Base-by-base conservation (phyloP, 2,888 invertebrate species). In the Portevinia maculata region DNA sequence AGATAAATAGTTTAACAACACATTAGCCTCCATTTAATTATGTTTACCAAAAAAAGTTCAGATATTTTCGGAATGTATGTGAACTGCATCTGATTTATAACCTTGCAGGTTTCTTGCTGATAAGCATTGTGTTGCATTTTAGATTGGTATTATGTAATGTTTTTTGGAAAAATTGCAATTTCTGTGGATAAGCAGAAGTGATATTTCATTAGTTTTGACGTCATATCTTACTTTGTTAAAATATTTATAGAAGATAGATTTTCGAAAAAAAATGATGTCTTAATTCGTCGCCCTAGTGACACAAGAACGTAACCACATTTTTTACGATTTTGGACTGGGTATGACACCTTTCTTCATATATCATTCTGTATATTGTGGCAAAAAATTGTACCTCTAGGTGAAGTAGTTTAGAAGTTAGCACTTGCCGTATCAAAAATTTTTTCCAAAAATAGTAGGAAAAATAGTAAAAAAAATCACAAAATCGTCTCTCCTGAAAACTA, bases 1-100 rank as follows among this genome's bases (percentile, higher is more conserved):
- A 24, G 46, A 48, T 62, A 34, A 39, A 39, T 39, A 39, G 39
- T 19, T 19, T 21, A 9, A 11, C 11, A 13, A 39, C 13, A 52
- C 24, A 24, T 48, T 34, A 28, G 50, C 28, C 48, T 37, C 7
- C 15, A 9, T 24, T 52, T 39, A 52, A 30, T 19, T 3, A 41
- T 41, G 41, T 65, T 65, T 52, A 41, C 41, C 3, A 8, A 3
- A 1, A n/a, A 52, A 19, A 30, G 30, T 21, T 65, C 8, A 15
- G 21, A n/a, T n/a, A n/a, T 11, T 52, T 46, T 17, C 24, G 7
- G 19, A 19, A 9, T 39, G 6, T 44, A 15, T 30, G 30, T 24
- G 32, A 46, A 32, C 21, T 60, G 60, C 60, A 60, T 46, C 30
- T 32, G 32, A 44, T 13, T 34, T 44, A 30, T 0, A 5, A 37